phyloP scores from a whole-genome alignment of 2,113 vertebrate genomes.

The Orientallactaga bullata region DNA sequence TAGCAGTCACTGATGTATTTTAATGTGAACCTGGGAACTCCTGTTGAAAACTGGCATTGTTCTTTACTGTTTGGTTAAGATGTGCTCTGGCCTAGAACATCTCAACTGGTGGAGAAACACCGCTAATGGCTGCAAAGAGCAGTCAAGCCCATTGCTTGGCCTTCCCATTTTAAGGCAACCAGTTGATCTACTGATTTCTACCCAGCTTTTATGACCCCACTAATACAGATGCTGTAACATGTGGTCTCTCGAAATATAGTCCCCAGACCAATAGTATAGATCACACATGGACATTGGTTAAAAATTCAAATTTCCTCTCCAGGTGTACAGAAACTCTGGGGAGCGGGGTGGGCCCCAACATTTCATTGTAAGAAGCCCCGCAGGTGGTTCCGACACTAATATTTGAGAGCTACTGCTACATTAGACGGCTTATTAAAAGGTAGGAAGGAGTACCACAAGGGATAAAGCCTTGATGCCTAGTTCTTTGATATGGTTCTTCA shows the following conservation, averaged over 20 bases:
- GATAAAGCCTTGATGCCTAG: neutral
- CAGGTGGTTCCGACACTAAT: neutral
- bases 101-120: neutral
- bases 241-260: neutral
- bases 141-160: constrained; percentile 33
- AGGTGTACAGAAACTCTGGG: neutral
- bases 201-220: neutral
- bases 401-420: neutral
- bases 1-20: constrained; percentile 36
- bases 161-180: neutral
- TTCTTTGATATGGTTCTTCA: neutral
- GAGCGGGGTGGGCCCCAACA: neutral
- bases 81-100: constrained; percentile 25
- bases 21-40: constrained; percentile 38
- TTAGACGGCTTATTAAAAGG: neutral
- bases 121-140: neutral
- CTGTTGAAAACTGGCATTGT: constrained; percentile 64
- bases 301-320: neutral
- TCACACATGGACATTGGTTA: neutral
- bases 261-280: no score
- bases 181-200: constrained; percentile 19
- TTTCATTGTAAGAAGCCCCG: neutral
- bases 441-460: neutral
- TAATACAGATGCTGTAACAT: rapidly evolving
- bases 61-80: constrained; percentile 64